phyloP scores from a whole-genome alignment of 2,797 vertebrate genomes.

The Spea hammondii region DNA sequence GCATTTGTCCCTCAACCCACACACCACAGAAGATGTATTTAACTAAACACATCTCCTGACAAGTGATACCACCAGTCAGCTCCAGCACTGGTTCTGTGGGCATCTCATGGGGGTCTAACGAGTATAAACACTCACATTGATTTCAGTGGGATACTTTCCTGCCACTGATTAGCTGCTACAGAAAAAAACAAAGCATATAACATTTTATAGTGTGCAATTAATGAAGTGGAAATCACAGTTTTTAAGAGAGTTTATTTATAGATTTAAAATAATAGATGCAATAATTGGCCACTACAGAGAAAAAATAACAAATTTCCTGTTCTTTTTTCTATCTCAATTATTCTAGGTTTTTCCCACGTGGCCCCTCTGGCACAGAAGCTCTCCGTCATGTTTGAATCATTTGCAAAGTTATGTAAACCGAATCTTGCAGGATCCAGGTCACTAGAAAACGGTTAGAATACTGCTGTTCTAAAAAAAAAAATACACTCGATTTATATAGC shows the following conservation, averaged over 20 bases:
- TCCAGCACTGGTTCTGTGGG: too few relatives aligned
- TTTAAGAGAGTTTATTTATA: neutral
- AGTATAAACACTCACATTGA: too few relatives aligned
- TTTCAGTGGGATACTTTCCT: too few relatives aligned
- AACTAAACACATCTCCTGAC: too few relatives aligned
- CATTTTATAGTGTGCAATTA: too few relatives aligned
- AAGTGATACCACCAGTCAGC: too few relatives aligned
- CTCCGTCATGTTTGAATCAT: slow-evolving; percentile 26
- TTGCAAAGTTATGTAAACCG: slow-evolving; percentile 24
- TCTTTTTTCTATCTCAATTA: neutral
- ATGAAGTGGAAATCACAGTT: neutral
- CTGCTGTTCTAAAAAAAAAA: neutral
- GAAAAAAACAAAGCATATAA: too few relatives aligned
- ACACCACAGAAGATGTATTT: too few relatives aligned
- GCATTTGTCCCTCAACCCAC: too few relatives aligned
- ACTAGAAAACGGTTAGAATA: slow-evolving; percentile 30
- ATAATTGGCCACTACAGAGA: neutral
- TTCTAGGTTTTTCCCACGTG: slow-evolving; percentile 38
- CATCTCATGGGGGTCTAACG: too few relatives aligned
- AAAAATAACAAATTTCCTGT: neutral
- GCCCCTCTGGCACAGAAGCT: slow-evolving; percentile 40
- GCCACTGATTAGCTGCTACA: too few relatives aligned
- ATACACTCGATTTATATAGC: neutral
- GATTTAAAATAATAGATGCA: neutral
- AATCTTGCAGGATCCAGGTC: neutral